phyloP scores from a whole-genome alignment of 2,113 vertebrate species.

The Tyto alba region DNA sequence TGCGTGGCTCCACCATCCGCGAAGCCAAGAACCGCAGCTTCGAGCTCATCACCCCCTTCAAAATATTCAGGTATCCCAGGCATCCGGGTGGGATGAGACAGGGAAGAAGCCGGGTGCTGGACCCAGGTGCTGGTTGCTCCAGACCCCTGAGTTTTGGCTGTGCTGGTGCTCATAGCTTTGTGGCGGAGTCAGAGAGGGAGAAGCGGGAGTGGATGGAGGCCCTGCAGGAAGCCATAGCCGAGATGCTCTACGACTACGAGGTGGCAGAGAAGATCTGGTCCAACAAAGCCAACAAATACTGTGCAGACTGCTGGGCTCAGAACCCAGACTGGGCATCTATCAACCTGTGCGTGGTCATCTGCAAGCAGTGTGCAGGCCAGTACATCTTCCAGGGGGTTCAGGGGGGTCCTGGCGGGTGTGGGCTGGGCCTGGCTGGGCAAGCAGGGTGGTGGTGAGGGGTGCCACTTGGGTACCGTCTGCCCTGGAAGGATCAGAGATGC shows the following conservation, averaged over 20 bases:
- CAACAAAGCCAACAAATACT: slow-evolving; percentile 89
- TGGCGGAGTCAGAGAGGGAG: slow-evolving; percentile 86
- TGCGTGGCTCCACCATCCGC: slow-evolving; percentile 87
- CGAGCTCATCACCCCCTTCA: slow-evolving; percentile 91
- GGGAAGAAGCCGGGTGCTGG: accelerated
- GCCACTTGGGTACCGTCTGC: accelerated
- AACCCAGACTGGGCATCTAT: slow-evolving; percentile 97
- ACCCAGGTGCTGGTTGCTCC: neutral
- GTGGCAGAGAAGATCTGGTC: slow-evolving; percentile 99
- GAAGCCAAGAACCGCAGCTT: slow-evolving; percentile 90
- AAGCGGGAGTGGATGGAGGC: slow-evolving; percentile 93
- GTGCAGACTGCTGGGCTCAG: slow-evolving; percentile 87
- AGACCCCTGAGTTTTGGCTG: neutral
- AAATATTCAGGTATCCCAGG: slow-evolving; percentile 86
- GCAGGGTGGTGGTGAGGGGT: neutral
- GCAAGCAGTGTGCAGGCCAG: slow-evolving; percentile 94
- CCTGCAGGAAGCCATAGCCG: slow-evolving; percentile 89
- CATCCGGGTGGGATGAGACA: accelerated
- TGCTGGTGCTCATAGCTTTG: slow-evolving; percentile 76
- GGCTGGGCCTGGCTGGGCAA: neutral
- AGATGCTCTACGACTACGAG: slow-evolving; percentile 95
- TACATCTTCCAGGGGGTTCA: neutral
- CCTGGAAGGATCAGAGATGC: neutral
- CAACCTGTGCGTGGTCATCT: slow-evolving; percentile 97
- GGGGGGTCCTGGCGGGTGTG: accelerated